Base-by-base conservation (phyloP, 2,797 vertebrate genomes). In the Stomatorhinus walkeri region DNA sequence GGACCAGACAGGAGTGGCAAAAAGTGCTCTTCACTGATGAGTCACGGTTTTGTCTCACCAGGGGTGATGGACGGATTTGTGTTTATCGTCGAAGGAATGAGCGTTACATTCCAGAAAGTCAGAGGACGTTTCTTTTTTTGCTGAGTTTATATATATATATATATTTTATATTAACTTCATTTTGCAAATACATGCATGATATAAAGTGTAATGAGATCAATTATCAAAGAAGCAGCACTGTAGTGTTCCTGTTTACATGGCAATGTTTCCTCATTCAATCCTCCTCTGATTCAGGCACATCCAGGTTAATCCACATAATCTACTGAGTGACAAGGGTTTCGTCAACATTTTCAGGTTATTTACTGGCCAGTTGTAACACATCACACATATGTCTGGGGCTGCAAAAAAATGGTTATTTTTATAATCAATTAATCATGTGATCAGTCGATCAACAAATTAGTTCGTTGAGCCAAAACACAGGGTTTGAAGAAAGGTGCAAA, bases 241-340 rank as follows among this genome's bases (percentile, higher is more conserved):
- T 40, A 43, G 36, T 81, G 9, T 81, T 81, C 16, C 24, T 85
- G 84, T 85, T 85, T 14, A 85, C 48, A 85, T 54, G 7, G 49
- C 84, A 85, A 28, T 51, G 22, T 24, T 28, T 51, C 51, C 14
- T 52, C 46, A 85, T 85, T 51, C 84, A 52, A 7, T 85, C 22
- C n/a, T 51, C 24, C 40, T 24, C 84, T 22, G 48, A 51, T 85
- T 85, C 51, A 85, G 12, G 22, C 28, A 85, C 51, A 52, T 85
- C 46, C 84, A 85, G 48, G 46, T 51, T 85, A 72, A 72, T 72
- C 68, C 84, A 28, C 46, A 28, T 85, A 51, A 85, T 85, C 84
- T 32, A 52, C 22, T 16, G 84, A 28, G 24, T 85, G 48, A 85
- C 84, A 54, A 52, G 48, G 46, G 48, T 22, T 85, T 85, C 54